phyloP scores from a whole-genome alignment of 1,140 invertebrate species.

The Gerris buenoi region DNA sequence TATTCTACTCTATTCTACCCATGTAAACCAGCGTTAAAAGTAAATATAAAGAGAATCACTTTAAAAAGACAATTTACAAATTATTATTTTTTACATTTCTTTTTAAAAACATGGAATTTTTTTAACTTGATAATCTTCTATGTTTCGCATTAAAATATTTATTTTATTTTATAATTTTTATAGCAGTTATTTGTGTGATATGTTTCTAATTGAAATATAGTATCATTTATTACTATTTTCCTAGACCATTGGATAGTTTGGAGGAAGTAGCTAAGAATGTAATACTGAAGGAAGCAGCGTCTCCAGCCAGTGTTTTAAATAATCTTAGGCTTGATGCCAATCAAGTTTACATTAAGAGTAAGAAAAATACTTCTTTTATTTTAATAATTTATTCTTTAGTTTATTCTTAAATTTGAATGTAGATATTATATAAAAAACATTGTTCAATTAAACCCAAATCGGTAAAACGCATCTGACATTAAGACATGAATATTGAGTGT shows the following conservation, averaged over 20 bases:
- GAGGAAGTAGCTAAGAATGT: slow-evolving; percentile 50
- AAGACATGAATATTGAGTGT: too few relatives aligned
- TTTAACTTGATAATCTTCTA: too few relatives aligned
- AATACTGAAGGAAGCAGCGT: slow-evolving; percentile 47
- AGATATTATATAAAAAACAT: background rate
- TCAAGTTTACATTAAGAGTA: slow-evolving; percentile 45
- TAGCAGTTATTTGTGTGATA: background rate
- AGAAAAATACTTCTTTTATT: too few relatives aligned
- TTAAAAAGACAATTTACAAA: too few relatives aligned
- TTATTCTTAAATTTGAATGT: background rate
- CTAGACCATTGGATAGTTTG: slow-evolving; percentile 42
- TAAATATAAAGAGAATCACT: too few relatives aligned
- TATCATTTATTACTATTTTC: slow-evolving; percentile 22
- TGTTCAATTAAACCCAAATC: too few relatives aligned
- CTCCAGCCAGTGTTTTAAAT: slow-evolving; percentile 37
- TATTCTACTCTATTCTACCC: too few relatives aligned
- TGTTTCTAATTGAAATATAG: background rate
- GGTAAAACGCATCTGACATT: too few relatives aligned
- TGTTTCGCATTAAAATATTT: background rate
- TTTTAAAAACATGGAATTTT: too few relatives aligned
- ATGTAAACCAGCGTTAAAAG: too few relatives aligned
- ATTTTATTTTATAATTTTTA: background rate
- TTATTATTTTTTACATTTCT: too few relatives aligned
- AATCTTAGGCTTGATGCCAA: slow-evolving; percentile 48
- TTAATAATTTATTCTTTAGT: background rate